phyloP scores from a whole-genome alignment of 2,797 vertebrate species.

The Pseudochirops cupreus region DNA sequence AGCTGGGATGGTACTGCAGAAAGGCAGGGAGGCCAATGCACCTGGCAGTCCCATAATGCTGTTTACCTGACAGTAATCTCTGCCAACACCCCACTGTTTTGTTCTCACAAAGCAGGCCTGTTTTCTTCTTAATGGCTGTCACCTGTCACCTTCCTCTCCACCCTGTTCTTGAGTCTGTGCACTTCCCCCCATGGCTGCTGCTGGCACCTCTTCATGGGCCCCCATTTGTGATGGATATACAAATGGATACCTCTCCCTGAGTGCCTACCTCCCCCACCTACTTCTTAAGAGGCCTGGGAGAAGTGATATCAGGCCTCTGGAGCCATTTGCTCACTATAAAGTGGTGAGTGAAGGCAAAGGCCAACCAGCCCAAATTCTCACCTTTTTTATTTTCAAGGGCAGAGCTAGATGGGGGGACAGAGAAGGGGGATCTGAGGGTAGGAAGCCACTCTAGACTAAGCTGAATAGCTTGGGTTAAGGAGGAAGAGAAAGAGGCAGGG shows the following conservation, averaged over 20 bases:
- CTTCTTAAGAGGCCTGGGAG: conserved; percentile 7
- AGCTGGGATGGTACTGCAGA: neutral
- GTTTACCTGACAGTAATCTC: neutral
- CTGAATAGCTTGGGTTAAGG: conserved; percentile 8
- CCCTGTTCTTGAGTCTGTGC: conserved; percentile 21
- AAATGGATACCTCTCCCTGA: conserved; percentile 31
- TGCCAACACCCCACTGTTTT: conserved; percentile 1
- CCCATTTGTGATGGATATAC: neutral
- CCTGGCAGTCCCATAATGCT: neutral
- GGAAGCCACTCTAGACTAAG: neutral
- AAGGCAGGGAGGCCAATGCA: neutral
- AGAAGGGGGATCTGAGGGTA: neutral
- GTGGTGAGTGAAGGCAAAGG: conserved; percentile 6
- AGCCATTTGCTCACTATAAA: conserved; percentile 43
- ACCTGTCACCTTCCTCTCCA: neutral
- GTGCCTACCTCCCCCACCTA: conserved; percentile 1
- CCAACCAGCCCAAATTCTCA: conserved; percentile 15
- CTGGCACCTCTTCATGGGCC: conserved; percentile 17
- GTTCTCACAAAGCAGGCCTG: conserved; percentile 19
- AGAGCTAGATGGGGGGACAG: neutral
- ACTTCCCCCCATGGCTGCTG: neutral
- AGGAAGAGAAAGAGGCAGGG: neutral
- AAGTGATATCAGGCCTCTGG: neutral
- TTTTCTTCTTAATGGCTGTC: conserved; percentile 23
- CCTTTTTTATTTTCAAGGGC: conserved; percentile 47